Evolutionary conservation across 2,113 vertebrate genomes (phyloP).

Genomic region (Silurus glanis): DNA sequence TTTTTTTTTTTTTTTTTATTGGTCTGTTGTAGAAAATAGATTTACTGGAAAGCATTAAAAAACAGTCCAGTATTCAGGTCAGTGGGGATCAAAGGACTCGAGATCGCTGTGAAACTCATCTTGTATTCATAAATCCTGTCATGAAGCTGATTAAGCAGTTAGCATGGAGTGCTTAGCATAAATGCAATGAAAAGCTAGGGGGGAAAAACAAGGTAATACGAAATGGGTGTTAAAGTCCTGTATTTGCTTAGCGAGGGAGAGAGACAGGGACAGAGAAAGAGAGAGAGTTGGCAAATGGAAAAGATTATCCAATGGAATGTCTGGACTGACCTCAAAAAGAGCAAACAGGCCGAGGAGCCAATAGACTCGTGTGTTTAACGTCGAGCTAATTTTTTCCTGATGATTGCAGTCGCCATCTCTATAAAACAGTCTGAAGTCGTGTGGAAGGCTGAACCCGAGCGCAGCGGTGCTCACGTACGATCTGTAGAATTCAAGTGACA

Average conservation of each 20-base stretch:
- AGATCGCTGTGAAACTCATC: not conserved
- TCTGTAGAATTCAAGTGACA: constrained; percentile 49
- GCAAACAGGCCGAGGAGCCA: constrained; percentile 49
- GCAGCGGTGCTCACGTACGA: constrained; percentile 35
- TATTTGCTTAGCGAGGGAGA: constrained; percentile 27
- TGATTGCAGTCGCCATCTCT: constrained; percentile 55
- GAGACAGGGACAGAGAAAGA: constrained; percentile 21
- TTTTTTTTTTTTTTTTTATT: constrained; percentile 1
- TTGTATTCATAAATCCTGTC: constrained; percentile 15
- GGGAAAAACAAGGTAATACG: constrained; percentile 33
- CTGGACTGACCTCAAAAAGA: constrained; percentile 58
- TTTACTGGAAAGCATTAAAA: constrained; percentile 36
- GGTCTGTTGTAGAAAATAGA: constrained; percentile 42
- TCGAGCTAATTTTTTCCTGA: constrained; percentile 62
- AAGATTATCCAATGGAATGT: constrained; percentile 65
- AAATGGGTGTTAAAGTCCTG: constrained; percentile 45
- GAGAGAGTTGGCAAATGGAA: constrained; percentile 56
- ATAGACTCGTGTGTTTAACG: constrained; percentile 46
- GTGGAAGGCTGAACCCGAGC: constrained; percentile 26
- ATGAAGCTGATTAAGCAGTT: constrained; percentile 24
- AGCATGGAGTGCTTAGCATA: not conserved
- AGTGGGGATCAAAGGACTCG: not conserved
- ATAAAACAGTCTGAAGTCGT: constrained; percentile 43
- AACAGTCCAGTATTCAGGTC: constrained; percentile 14
- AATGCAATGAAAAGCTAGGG: constrained; percentile 27